Evolutionary conservation across 2,797 vertebrate species (phyloP).

Genomic region (Onychomys arenicola): DNA sequence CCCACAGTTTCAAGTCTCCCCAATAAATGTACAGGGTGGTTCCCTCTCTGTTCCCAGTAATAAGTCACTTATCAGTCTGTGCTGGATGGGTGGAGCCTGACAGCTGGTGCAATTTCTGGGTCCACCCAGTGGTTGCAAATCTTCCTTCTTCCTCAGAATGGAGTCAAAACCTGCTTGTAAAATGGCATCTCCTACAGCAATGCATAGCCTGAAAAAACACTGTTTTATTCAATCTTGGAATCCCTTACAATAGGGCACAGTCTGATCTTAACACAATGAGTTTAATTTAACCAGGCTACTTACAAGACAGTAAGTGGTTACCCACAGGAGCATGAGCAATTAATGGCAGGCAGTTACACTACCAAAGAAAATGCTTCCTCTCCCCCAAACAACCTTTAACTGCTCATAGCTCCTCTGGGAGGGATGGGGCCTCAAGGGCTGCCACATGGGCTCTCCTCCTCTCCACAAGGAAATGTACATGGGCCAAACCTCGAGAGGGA

Average conservation of each 20-base stretch:
- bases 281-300: background rate
- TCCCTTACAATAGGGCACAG: background rate
- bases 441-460: background rate
- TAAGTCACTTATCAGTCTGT: constrained; percentile 9
- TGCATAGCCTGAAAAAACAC: background rate
- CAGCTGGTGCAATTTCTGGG: background rate
- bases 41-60: background rate
- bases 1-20: background rate
- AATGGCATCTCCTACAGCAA: background rate
- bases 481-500: background rate
- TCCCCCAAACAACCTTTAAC: background rate
- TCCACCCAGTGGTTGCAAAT: background rate
- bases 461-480: background rate
- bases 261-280: background rate
- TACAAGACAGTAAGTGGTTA: background rate
- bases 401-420: background rate
- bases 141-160: background rate
- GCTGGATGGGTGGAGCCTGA: background rate
- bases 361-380: background rate
- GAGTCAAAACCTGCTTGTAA: background rate
- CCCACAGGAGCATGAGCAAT: background rate
- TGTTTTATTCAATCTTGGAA: background rate
- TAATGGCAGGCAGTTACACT: background rate
- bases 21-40: background rate
- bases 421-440: background rate